A percentile compares a stretch with the other conserved stretches of the same genome.
phyloP scores from a whole-genome alignment of 53 echinoderm and acorn worm genomes.

The Mesocentrotus franciscanus region DNA sequence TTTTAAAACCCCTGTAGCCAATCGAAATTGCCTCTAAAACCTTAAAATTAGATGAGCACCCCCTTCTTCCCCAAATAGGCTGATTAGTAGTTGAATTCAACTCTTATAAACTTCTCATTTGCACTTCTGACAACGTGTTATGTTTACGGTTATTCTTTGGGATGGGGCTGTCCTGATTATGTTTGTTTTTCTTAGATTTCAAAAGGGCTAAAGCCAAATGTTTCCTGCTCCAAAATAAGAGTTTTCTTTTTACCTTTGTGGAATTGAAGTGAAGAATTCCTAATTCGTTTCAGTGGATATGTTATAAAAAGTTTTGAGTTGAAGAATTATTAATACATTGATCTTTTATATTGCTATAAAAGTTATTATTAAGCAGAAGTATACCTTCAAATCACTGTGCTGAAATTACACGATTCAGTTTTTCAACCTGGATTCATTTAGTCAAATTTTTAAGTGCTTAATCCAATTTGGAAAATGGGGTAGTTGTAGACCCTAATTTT shows the following conservation, averaged over 20 bases:
- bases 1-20: constrained; percentile 25
- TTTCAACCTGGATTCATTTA: constrained; percentile 51
- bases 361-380: neutral
- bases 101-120: neutral
- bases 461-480: constrained; percentile 36
- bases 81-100: constrained; percentile 24
- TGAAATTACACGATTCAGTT: constrained; percentile 42
- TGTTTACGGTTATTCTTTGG: constrained; percentile 23
- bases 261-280: constrained; percentile 35
- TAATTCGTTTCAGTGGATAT: neutral
- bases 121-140: constrained; percentile 25
- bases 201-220: constrained; percentile 20
- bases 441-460: constrained; percentile 53
- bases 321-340: constrained; percentile 17
- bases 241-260: constrained; percentile 35
- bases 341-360: constrained; percentile 23
- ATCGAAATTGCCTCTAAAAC: constrained; percentile 16
- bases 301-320: constrained; percentile 35
- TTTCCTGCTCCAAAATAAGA: constrained; percentile 24
- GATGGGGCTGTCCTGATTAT: constrained; percentile 7
- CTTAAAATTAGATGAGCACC: constrained; percentile 20
- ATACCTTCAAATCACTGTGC: constrained; percentile 50
- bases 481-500: constrained; percentile 47
- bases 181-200: constrained; percentile 25
- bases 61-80: constrained; percentile 11